Evolutionary conservation across 1,140 invertebrate genomes (phyloP).

Genomic region (Drosophila varians): DNA sequence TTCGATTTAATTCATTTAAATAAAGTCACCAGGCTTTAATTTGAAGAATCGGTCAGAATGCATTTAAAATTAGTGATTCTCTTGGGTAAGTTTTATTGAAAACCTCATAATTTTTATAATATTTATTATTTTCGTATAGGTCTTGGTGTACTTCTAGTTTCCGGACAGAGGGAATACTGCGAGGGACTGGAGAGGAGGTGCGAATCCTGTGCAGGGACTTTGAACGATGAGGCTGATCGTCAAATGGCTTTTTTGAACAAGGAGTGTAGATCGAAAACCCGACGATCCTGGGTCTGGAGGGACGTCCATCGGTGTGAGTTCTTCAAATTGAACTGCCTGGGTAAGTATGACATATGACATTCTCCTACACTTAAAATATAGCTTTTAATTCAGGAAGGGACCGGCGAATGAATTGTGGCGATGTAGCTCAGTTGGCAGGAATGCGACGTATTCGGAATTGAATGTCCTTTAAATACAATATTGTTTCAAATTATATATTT

Average conservation of each 20-base stretch:
- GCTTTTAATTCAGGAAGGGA: slow-evolving; percentile 9
- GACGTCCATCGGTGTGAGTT: slow-evolving; percentile 18
- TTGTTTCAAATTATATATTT: no score
- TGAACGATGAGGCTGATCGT: background rate
- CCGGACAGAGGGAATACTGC: background rate
- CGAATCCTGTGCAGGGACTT: background rate
- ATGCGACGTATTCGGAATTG: slow-evolving; percentile 3
- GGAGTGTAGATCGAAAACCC: background rate
- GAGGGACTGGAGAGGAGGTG: background rate
- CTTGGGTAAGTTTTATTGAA: background rate
- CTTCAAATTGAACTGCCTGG: slow-evolving; percentile 3
- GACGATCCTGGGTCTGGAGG: slow-evolving; percentile 12
- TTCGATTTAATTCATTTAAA: background rate
- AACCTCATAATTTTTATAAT: background rate
- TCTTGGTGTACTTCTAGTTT: background rate
- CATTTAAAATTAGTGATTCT: background rate
- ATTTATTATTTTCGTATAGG: background rate
- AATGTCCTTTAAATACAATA: no score
- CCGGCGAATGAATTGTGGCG: slow-evolving; percentile 2
- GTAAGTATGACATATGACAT: no score
- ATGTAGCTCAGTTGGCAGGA: slow-evolving; percentile 12
- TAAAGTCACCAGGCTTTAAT: background rate
- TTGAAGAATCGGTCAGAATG: background rate
- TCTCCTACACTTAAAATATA: no score
- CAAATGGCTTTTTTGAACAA: background rate